Base-by-base conservation (phyloP, 2,888 invertebrate genomes). In the Drosophila mimica region DNA sequence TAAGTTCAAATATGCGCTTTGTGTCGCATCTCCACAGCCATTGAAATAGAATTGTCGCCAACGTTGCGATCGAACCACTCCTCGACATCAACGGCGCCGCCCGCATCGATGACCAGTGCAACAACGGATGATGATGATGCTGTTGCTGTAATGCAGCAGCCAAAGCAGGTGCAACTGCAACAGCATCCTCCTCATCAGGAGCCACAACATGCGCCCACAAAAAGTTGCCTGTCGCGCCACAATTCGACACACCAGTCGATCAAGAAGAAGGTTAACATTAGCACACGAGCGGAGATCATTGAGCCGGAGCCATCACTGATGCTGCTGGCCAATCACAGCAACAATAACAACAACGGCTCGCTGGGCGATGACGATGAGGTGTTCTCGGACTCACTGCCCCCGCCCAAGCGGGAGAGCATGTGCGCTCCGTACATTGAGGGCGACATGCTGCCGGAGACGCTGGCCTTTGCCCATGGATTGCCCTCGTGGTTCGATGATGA, bases 341-440 rank as follows among this genome's bases (percentile, higher is more conserved):
- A 79, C 57, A 79, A 77, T 65, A 83, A 81, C 51, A 74, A 78
- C 67, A 83, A 81, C 43, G 72, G 70, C 46, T 88, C 88, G 17
- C 59, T 89, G 58, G 88, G 75, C 17, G 93, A 93, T 73, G 95
- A 95, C 83, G 95, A 96, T 88, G 95, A 96, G 78, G 96, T 95
- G 17, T 95, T 96, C 91, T 93, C 93, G 59, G 94, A 94, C 82
- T 94, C 94, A 13, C 86, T 94, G 74, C 93, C 94, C 38, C 93
- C 94, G 15, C 92, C 93, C 59, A 92, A 93, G 67, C 92, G 94
- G 52, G 93, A 93, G 76, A 94, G 94, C 88, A 93, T 94, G 92
- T 94, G 94, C 74, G 93, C 93, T 5, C 93, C 94, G 0, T 95
- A 94, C 83, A 94, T 93, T 56, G 93, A 91, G 69, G 88, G 83